Evolutionary conservation across 2,888 invertebrate species (phyloP).

Genomic region (Nomada fucata): DNA sequence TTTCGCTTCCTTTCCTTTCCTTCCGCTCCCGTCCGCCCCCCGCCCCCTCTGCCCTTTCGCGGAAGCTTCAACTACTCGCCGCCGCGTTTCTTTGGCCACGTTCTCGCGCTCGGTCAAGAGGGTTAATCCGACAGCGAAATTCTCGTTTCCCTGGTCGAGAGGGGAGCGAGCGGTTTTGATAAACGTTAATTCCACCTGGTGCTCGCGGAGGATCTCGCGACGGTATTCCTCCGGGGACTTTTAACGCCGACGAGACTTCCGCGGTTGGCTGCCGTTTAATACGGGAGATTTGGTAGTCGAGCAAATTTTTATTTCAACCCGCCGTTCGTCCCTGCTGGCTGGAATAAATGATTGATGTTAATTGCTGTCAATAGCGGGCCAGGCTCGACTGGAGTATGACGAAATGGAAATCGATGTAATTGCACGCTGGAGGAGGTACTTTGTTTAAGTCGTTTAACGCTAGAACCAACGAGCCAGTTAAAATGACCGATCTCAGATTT

Average conservation of each 20-base stretch:
- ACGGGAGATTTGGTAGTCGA: not conserved
- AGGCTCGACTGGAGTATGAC: too few species aligned
- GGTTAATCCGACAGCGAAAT: conserved; percentile 64
- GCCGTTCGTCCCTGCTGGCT: not conserved
- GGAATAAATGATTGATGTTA: not conserved
- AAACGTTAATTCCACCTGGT: conserved; percentile 31
- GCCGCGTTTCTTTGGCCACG: conserved; percentile 50
- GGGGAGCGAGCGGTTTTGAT: conserved; percentile 36
- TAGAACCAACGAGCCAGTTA: too few species aligned
- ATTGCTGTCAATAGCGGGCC: too few species aligned
- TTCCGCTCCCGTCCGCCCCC: conserved; percentile 24
- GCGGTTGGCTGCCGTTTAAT: not conserved
- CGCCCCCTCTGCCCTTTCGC: not conserved
- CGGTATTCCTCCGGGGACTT: not conserved
- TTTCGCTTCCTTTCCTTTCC: conserved; percentile 57
- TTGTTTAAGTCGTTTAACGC: too few species aligned
- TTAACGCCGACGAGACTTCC: not conserved
- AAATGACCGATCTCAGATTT: too few species aligned
- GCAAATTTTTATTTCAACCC: not conserved
- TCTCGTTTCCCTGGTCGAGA: conserved; percentile 38
- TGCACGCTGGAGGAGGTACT: too few species aligned
- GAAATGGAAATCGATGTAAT: too few species aligned
- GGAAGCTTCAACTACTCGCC: not conserved
- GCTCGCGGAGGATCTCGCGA: not conserved
- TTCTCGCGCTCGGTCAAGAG: conserved; percentile 68